Percentiles rank a stretch among this genome's conserved stretches.
Conservation (phyloP, 2,113 vertebrate genomes). For the Zosterops borbonicus region DNA sequence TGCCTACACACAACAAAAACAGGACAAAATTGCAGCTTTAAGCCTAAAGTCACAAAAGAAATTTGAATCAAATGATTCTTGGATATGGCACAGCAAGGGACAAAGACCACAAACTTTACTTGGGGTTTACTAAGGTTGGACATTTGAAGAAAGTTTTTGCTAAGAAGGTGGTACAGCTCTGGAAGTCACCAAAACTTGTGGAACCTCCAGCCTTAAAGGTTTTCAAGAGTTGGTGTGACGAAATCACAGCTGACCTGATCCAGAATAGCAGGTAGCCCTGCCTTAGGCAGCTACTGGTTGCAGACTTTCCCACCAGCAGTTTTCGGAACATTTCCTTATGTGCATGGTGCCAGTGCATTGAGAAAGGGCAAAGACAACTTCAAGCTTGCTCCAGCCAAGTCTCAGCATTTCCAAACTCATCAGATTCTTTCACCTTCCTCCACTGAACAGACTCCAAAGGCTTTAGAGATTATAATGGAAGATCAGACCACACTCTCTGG, state of each 20-base stretch:
- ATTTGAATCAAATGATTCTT: background rate
- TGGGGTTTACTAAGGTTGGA: background rate
- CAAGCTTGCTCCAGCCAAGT: background rate
- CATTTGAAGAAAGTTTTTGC: background rate
- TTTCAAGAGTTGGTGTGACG: background rate
- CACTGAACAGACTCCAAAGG: background rate
- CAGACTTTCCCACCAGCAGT: background rate
- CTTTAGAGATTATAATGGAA: background rate
- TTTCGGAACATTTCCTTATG: background rate
- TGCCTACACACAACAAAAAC: conserved; percentile 57
- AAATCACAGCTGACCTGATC: background rate
- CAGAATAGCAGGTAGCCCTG: background rate
- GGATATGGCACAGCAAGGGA: background rate
- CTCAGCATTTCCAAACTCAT: background rate
- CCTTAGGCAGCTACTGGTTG: background rate
- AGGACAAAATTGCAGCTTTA: background rate
- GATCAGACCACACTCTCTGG: background rate
- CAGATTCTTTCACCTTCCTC: background rate
- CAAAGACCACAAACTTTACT: background rate
- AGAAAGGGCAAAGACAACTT: background rate
- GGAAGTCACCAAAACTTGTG: background rate
- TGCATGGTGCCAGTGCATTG: rapidly evolving
- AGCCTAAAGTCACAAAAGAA: background rate
- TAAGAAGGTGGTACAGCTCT: background rate
- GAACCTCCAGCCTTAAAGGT: background rate